These are phyloP conservation scores for Vidua chalybeata DNA, from an alignment of 2,113 vertebrate genomes.

Conservation along the genomic window DNA sequence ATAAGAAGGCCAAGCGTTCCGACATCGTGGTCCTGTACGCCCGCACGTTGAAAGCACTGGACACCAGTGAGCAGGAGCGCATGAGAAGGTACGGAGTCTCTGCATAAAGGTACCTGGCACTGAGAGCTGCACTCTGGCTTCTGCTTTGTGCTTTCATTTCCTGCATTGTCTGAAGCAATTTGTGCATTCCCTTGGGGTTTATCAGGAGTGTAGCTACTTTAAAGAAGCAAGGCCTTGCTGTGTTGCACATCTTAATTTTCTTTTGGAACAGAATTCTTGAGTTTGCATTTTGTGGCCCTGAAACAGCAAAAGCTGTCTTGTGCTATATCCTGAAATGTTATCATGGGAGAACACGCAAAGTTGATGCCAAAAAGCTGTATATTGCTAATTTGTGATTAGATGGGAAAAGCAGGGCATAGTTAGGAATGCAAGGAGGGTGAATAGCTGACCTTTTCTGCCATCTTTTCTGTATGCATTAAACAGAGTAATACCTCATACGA, in stretches of 20 bases:
- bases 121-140: not conserved
- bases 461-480: not conserved
- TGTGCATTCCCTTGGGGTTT: not conserved
- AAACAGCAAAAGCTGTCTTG: not conserved
- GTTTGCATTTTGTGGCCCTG: not conserved
- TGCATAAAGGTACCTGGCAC: fast-evolving
- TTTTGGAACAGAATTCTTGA: not conserved
- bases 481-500: not conserved
- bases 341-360: not conserved
- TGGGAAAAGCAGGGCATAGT: not conserved
- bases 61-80: conserved; percentile 88
- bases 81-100: conserved; percentile 80
- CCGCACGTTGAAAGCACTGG: conserved; percentile 84
- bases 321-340: not conserved
- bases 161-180: not conserved
- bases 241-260: fast-evolving
- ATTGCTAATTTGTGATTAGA: conserved; percentile 7
- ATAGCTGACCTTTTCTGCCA: conserved; percentile 43
- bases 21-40: conserved; percentile 94
- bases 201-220: not conserved
- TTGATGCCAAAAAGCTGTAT: not conserved
- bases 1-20: conserved; percentile 90
- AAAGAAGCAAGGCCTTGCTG: not conserved
- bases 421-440: not conserved
- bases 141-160: not conserved